These are phyloP conservation scores for Sphaeridia pumilis DNA, from an alignment of 2,888 invertebrate species.

Conservation along the genomic window DNA sequence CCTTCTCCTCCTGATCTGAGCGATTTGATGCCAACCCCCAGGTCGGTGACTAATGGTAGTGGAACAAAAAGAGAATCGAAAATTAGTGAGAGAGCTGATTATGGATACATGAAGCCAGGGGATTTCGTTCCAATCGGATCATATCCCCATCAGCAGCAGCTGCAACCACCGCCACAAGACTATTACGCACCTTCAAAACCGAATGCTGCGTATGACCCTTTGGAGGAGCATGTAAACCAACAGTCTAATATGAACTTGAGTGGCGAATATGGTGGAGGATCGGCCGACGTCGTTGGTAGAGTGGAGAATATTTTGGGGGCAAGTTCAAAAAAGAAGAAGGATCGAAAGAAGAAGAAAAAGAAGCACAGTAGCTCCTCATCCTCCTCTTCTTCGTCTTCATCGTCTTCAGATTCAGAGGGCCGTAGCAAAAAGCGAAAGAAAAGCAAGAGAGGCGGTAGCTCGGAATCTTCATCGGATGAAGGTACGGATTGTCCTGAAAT, in stretches of 20 bases:
- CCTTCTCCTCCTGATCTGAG: background rate
- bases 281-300: background rate
- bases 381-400: conserved; percentile 32
- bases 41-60: background rate
- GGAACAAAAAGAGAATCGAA: background rate
- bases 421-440: conserved; percentile 18
- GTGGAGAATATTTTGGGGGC: background rate
- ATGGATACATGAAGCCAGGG: background rate
- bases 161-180: background rate
- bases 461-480: conserved; percentile 25
- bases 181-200: background rate
- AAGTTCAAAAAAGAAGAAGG: conserved; percentile 20
- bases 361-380: conserved; percentile 29
- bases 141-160: background rate
- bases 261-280: background rate
- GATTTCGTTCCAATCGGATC: background rate
- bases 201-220: background rate
- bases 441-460: conserved; percentile 1
- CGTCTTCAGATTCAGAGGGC: conserved; percentile 25
- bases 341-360: conserved; percentile 31
- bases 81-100: background rate
- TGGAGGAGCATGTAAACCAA: conserved; percentile 5
- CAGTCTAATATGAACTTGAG: background rate
- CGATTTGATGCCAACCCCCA: too few species aligned
- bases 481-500: conserved; percentile 12